Evolutionary conservation across 2,888 invertebrate genomes (phyloP), one percentile per base, ranked within the genome.

Genomic region (Dione juno): DNA sequence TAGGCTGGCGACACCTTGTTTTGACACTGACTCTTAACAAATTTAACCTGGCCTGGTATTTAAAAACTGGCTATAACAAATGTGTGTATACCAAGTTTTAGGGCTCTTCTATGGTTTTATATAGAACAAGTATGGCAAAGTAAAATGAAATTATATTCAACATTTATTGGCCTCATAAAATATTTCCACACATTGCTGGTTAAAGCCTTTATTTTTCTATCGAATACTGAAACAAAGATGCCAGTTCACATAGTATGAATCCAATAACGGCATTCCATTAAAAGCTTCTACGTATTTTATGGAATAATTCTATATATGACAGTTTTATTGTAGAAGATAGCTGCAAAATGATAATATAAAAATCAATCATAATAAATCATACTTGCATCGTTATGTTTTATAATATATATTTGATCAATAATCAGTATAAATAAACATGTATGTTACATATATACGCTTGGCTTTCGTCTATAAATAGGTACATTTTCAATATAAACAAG

Each of bases 331-430:
- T 16, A 16, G 16, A n/a, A 48, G 48, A n/a, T 48, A 48, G 45
- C 16, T 48, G 8, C 16, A 16, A 8, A 45, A 8, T 7, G 45
- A 50, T 28, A 28, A 50, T 16, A 16, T 1, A 2, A 50, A 48
- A 48, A 16, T 48, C 48, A 16, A 48, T 45, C 45, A n/a, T 45
- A 48, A 16, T 50, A 9, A 48, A 50, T 50, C 48, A n/a, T 48
- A n/a, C 48, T 48, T 48, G n/a, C 3, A 10, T 5, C 16, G 50
- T 50, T 19, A 9, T 28, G 16, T 50, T 50, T 19, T 19, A 19
- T 50, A 50, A 50, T 50, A 19, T 16, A 16, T 50, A 50, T 50
- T 50, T 50, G 11, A 50, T 50, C 16, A 50, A 50, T 19, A 50
- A 16, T 50, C 16, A 16, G 7, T 6, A 50, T 3, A 19, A 50